phyloP scores from a whole-genome alignment of 2,113 vertebrate genomes.

The Cryptomyrus ogoouensis region DNA sequence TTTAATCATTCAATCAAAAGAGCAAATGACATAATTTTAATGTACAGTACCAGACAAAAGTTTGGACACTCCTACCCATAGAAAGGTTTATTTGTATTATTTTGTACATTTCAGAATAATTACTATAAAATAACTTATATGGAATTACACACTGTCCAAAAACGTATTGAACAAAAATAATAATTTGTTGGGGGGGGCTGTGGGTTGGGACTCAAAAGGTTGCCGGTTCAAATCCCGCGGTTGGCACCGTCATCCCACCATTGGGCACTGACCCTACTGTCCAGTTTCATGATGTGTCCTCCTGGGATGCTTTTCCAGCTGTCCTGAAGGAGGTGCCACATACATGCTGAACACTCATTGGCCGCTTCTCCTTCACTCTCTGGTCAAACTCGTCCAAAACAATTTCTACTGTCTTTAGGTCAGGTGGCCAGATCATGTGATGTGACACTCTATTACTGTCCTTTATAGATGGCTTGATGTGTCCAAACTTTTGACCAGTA shows the following conservation, averaged over 20 bases:
- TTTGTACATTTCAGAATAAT: background rate
- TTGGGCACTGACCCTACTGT: background rate
- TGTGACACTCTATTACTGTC: background rate
- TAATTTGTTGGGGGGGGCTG: background rate
- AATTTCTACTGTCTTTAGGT: background rate
- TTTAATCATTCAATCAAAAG: background rate
- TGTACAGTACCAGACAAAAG: background rate
- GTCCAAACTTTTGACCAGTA: background rate
- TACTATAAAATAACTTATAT: background rate
- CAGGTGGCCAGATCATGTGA: background rate
- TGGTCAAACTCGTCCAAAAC: background rate
- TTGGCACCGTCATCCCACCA: background rate
- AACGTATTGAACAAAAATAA: background rate
- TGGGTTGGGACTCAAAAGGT: background rate
- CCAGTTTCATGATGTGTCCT: background rate
- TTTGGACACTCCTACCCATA: background rate
- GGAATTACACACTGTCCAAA: background rate
- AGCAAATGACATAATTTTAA: background rate
- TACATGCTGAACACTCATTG: background rate
- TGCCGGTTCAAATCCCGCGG: background rate
- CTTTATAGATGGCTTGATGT: background rate
- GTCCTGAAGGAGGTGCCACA: background rate
- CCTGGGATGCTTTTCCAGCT: background rate
- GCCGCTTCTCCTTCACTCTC: background rate
- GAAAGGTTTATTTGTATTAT: background rate